Base-by-base conservation (phyloP, 2,888 invertebrate genomes). In the Xylota sylvarum region DNA sequence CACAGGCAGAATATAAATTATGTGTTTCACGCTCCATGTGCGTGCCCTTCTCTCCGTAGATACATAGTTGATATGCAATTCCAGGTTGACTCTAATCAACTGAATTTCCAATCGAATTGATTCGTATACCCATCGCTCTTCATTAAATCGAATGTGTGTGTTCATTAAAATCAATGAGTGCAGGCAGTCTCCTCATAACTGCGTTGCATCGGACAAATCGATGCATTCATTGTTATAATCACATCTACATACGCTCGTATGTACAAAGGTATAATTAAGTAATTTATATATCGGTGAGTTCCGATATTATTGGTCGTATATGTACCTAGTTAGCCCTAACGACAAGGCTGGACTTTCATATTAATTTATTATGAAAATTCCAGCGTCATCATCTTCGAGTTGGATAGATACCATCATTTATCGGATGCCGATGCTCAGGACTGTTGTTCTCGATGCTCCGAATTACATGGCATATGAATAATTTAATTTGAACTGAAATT, bases 91-190 rank as follows among this genome's bases (percentile, higher is more conserved):
- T 76, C 76, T 77, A 77, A 78, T 78, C 77, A 82, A 77, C 40
- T 19, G 43, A 72, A 58, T 72, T 72, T 65, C 56, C 55, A 67
- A 77, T 77, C 43, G 64, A 82, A 77, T 77, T 7, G 37, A 58
- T 58, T 58, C 48, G 48, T 27, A 23, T 40, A 43, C 6, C 64
- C 43, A 56, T 56, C 46, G 58, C 50, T 62, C 55, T 69, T 69
- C 60, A 69, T 74, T 76, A 46, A 67, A 52, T 60, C 60, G 27
- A 60, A 60, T 46, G 19, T n/a, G 23, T 27, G 23, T 52, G n/a
- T 43, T 79, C 72, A 65, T 72, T 48, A 72, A 76, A 81, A 81
- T 81, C 81, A 81, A 76, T 62, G 69, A 76, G 27, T 67, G 40
- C 23, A 3, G n/a, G n/a, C 67, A 17, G 37, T 9, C 37, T 5